Evolutionary conservation across 2,797 vertebrate genomes (phyloP).

Genomic region (Threskiornis aethiopicus): DNA sequence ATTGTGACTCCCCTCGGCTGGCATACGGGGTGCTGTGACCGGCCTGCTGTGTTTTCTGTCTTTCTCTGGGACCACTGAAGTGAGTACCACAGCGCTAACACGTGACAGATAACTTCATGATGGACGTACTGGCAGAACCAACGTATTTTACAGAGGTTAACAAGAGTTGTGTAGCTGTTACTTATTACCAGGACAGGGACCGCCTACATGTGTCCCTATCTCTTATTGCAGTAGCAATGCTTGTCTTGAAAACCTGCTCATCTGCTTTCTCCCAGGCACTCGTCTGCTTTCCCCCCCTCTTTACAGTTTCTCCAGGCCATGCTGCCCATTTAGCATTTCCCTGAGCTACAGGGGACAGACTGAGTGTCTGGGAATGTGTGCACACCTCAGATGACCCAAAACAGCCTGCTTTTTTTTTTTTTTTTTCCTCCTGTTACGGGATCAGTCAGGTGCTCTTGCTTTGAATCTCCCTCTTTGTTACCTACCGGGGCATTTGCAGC

Average conservation of each 20-base stretch:
- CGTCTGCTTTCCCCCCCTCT: neutral
- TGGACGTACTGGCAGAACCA: neutral
- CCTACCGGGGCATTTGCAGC: neutral
- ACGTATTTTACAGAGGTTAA: neutral
- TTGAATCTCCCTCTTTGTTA: constrained; percentile 26
- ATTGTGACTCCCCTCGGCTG: neutral
- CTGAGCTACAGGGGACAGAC: constrained; percentile 9
- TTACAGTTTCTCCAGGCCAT: neutral
- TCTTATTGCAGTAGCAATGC: neutral
- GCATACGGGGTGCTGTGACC: neutral
- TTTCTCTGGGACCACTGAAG: neutral
- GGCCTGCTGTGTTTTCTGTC: neutral
- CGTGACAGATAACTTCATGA: neutral
- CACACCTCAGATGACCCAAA: neutral
- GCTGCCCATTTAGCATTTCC: constrained; percentile 11
- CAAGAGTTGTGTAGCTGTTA: constrained; percentile 21
- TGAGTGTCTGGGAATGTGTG: neutral
- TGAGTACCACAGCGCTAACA: neutral
- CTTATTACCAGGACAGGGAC: neutral
- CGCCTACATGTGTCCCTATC: neutral
- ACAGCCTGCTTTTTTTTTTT: neutral
- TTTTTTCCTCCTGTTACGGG: neutral
- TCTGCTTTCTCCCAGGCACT: neutral
- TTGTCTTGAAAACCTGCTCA: constrained; percentile 1
- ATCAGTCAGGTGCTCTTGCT: constrained; percentile 17